Evolutionary conservation across 2,113 vertebrate genomes (phyloP).

Genomic region (Alces alces): DNA sequence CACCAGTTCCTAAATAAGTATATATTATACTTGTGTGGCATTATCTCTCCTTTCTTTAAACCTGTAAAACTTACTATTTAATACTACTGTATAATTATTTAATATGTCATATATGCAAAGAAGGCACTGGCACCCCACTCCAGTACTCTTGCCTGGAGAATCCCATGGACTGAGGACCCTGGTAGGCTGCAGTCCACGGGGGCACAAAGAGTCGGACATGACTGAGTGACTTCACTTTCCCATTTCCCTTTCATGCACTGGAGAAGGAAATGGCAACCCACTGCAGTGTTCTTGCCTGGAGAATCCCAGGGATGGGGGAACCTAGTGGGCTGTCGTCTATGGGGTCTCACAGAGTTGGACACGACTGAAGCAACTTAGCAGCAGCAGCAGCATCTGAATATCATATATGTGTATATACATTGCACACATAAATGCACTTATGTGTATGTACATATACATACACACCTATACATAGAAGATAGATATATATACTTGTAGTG

Average conservation of each 20-base stretch:
- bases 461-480: not conserved
- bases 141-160: not conserved
- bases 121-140: not conserved
- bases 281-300: not conserved
- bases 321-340: too few relatives aligned
- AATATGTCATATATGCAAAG: not conserved
- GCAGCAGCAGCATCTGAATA: not conserved
- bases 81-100: not conserved
- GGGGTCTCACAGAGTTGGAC: too few relatives aligned
- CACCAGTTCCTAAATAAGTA: not conserved
- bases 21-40: not conserved
- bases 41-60: not conserved
- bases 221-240: not conserved
- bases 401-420: not conserved
- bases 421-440: not conserved
- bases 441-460: not conserved
- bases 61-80: not conserved
- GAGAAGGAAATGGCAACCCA: not conserved
- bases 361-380: not conserved
- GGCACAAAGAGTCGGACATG: rapidly evolving
- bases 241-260: not conserved
- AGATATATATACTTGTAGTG: not conserved
- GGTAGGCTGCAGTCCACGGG: not conserved
- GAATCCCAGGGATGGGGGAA: not conserved
- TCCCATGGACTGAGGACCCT: too few relatives aligned